Percentiles rank a stretch among this genome's conserved stretches.
Evolutionary conservation across 1,140 invertebrate species (phyloP).

Genomic region (Aphelinus atriplicis): DNA sequence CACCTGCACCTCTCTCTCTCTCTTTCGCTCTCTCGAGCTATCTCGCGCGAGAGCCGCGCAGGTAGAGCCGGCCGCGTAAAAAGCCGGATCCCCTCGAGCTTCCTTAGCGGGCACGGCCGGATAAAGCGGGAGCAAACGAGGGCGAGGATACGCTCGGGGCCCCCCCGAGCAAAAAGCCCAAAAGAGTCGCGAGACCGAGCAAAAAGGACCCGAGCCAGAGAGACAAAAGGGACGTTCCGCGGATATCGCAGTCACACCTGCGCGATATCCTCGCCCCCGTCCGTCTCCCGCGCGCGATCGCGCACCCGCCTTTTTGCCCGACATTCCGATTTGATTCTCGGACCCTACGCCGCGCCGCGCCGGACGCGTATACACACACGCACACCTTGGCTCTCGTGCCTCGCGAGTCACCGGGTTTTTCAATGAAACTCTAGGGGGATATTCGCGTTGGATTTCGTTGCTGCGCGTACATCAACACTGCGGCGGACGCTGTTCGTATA

Average conservation of each 20-base stretch:
- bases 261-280: constrained; percentile 1
- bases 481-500: no score
- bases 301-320: background rate
- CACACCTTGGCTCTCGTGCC: no score
- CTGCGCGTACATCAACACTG: no score
- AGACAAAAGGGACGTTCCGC: constrained; percentile 51
- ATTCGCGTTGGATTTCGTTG: no score
- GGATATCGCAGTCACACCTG: constrained; percentile 59
- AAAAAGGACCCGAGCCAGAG: constrained; percentile 20
- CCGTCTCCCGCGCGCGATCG: no score
- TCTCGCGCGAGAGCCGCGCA: no score
- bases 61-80: constrained; percentile 44
- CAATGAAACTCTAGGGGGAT: no score
- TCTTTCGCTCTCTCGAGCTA: background rate
- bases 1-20: constrained; percentile 18
- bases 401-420: no score
- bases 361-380: no score
- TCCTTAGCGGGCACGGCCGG: background rate
- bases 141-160: constrained; percentile 25
- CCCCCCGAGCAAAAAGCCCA: constrained; percentile 37
- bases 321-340: background rate
- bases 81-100: constrained; percentile 45
- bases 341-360: no score
- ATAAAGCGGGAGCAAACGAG: constrained; percentile 5
- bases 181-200: constrained; percentile 19